Base-by-base conservation (phyloP, 2,797 vertebrate genomes). In the Etheostoma perlongum region DNA sequence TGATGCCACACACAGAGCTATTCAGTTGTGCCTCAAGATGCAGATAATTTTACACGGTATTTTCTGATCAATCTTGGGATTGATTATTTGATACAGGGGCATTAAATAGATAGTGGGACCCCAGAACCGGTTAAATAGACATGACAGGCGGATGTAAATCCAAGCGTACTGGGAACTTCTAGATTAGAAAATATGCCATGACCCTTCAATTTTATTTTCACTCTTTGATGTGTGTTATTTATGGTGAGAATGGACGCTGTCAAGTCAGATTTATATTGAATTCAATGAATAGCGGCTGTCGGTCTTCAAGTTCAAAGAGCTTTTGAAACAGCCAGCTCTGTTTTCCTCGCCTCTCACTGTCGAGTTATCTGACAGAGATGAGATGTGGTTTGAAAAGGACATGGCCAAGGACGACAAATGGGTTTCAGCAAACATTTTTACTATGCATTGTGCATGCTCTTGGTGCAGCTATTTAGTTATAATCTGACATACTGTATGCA, bases 361-460 rank as follows among this genome's bases (percentile, higher is more conserved):
- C 52, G 63, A 75, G 77, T 46, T 61, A 57, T 86, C 82, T 86
- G 86, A 90, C 86, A 76, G 85, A 89, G 88, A 93, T 85, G 91
- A 89, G 90, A 93, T 92, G 91, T 65, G 84, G 78, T 89, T 88
- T 90, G 92, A 93, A 93, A 93, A 92, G 92, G 93, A 94, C 91
- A 76, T 42, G 79, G 90, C 84, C 92, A 94, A 94, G 93, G 93
- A 90, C 92, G 46, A 57, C 81, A 77, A 82, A 81, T 81, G 78
- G 69, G 79, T 89, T 87, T 84, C 57, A 62, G 69, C 76, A 86
- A 90, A 88, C 84, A 83, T 83, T 90, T 86, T 87, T 85, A 71
- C 79, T 82, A 85, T 90, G 82, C 91, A 62, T 67, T 67, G 73
- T 70, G 82, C 42, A 25, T 74, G 66, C 64, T 69, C 62, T 40